Conservation (phyloP, 2,113 vertebrate genomes). For the Nibea albiflora region DNA sequence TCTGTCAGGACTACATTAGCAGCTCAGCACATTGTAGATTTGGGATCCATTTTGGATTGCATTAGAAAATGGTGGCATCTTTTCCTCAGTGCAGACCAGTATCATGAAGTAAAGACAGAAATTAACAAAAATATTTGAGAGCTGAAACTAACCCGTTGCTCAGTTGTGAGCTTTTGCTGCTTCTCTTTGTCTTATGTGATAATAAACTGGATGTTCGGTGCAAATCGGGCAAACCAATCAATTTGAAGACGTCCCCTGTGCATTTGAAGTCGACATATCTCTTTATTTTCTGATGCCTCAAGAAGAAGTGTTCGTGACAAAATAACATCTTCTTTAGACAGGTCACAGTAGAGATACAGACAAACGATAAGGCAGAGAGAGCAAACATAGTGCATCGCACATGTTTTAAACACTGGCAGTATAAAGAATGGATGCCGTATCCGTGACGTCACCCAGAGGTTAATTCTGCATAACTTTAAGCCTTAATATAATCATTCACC, state of each 20-base stretch:
- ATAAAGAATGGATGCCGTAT: too few species aligned
- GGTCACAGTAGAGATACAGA: not conserved
- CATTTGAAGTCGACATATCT: not conserved
- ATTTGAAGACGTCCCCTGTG: not conserved
- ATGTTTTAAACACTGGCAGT: too few species aligned
- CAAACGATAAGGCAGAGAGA: not conserved
- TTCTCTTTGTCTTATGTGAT: not conserved
- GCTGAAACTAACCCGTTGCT: not conserved
- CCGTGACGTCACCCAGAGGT: too few species aligned
- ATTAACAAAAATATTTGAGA: not conserved
- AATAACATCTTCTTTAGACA: not conserved
- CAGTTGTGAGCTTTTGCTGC: not conserved
- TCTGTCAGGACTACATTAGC: constrained; percentile 39
- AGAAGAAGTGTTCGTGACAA: not conserved
- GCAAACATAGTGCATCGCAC: too few species aligned
- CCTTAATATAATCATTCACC: too few species aligned
- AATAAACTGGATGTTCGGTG: not conserved
- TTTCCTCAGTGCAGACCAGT: constrained; percentile 24
- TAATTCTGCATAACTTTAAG: too few species aligned
- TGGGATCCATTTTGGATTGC: constrained; percentile 55
- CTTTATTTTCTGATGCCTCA: not conserved
- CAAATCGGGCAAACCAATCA: not conserved
- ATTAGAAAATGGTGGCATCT: constrained; percentile 51
- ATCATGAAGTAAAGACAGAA: constrained; percentile 29
- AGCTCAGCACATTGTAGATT: constrained; percentile 41